phyloP scores from a whole-genome alignment of 2,797 vertebrate genomes.

The Rhadinocentrus ornatus region DNA sequence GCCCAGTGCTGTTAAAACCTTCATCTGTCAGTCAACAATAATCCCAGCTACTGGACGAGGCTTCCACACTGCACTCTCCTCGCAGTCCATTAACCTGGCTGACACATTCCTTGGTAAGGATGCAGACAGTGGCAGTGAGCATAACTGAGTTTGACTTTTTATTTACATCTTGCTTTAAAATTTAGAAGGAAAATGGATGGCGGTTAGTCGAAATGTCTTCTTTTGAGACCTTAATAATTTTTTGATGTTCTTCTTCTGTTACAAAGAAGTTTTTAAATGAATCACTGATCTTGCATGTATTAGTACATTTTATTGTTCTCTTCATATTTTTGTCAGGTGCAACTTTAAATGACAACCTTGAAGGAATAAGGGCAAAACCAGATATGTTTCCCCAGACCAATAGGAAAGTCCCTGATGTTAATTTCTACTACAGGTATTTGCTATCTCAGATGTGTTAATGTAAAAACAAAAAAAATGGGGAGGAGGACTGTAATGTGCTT shows the following conservation, averaged over 20 bases:
- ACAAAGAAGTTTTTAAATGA: not conserved
- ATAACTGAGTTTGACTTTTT: not conserved
- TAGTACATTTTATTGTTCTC: not conserved
- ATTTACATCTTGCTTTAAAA: not conserved
- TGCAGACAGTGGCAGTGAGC: not conserved
- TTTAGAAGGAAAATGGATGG: not conserved
- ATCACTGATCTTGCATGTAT: not conserved
- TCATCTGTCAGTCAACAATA: slow-evolving; percentile 96
- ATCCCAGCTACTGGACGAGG: slow-evolving; percentile 95
- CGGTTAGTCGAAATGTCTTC: not conserved
- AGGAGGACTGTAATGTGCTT: not conserved
- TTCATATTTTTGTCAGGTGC: slow-evolving; percentile 81
- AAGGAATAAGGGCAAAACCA: slow-evolving; percentile 83
- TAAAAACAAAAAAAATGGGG: not conserved
- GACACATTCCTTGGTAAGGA: slow-evolving; percentile 91
- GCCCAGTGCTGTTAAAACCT: slow-evolving; percentile 87
- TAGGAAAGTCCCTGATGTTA: slow-evolving; percentile 88
- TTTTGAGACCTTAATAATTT: not conserved
- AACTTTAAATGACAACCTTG: slow-evolving; percentile 84
- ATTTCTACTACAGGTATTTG: slow-evolving; percentile 94
- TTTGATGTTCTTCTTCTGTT: not conserved
- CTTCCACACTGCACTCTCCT: slow-evolving; percentile 91
- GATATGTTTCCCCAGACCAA: slow-evolving; percentile 83
- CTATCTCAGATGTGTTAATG: not conserved
- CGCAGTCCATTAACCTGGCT: slow-evolving; percentile 95